phyloP scores from a whole-genome alignment of 2,797 vertebrate genomes.

The Poliocrania exsul region DNA sequence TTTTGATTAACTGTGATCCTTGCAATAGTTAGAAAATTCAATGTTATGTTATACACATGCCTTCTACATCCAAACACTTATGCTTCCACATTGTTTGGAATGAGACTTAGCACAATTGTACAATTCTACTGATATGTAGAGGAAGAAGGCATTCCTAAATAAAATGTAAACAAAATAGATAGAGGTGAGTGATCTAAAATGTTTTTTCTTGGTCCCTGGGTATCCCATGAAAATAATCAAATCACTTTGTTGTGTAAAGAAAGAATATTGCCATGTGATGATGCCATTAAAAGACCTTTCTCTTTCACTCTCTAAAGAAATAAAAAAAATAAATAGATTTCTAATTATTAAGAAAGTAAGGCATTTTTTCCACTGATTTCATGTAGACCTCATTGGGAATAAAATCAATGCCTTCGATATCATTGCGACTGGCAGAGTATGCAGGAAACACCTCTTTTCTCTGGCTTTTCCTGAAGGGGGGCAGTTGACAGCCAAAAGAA shows the following conservation, averaged over 20 bases:
- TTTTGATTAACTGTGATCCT: neutral
- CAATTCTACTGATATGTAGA: neutral
- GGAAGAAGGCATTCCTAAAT: neutral
- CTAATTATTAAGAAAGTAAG: neutral
- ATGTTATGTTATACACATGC: accelerated
- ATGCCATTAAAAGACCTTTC: neutral
- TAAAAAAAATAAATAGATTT: neutral
- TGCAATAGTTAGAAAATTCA: neutral
- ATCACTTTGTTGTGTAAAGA: neutral
- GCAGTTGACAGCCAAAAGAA: neutral
- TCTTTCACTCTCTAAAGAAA: neutral
- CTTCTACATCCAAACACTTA: neutral
- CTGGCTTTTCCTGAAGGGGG: neutral
- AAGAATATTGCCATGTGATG: neutral
- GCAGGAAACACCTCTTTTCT: neutral
- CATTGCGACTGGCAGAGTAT: neutral
- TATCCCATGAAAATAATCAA: neutral
- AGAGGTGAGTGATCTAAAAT: neutral
- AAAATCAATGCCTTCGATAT: neutral
- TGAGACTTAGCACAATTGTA: neutral
- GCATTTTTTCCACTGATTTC: neutral
- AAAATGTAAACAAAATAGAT: neutral
- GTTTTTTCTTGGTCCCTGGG: neutral
- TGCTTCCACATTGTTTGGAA: neutral
- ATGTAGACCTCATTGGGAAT: neutral